Percentiles rank a stretch among this genome's conserved stretches.
Evolutionary conservation across 2,797 vertebrate species (phyloP).

Genomic region (Manis crassicaudata): DNA sequence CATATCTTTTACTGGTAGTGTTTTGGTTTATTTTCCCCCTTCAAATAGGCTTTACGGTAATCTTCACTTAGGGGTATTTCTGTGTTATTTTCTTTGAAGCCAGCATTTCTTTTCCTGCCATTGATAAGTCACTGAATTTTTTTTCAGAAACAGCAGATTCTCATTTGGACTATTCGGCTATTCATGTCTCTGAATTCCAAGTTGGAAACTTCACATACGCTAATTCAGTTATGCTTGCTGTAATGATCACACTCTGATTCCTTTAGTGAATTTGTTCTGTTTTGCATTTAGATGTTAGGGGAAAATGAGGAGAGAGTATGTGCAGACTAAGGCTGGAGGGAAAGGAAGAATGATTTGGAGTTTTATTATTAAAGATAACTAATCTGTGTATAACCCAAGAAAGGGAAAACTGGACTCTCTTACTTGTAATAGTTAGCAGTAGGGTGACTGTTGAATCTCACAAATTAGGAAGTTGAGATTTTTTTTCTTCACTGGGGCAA

Average conservation of each 20-base stretch:
- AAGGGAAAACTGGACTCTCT: neutral
- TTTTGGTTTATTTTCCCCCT: neutral
- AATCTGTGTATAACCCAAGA: neutral
- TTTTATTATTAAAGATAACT: neutral
- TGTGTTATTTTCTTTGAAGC: slow-evolving; percentile 35
- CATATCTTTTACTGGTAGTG: neutral
- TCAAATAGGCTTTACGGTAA: neutral
- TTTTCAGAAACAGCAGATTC: slow-evolving; percentile 28
- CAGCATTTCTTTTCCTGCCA: neutral
- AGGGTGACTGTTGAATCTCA: neutral
- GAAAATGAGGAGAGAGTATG: neutral
- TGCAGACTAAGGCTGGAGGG: slow-evolving; percentile 8
- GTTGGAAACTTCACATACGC: slow-evolving; percentile 30
- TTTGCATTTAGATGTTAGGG: slow-evolving; percentile 58
- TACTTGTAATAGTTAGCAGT: neutral
- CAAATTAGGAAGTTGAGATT: neutral
- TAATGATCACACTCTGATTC: slow-evolving; percentile 23
- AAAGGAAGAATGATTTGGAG: slow-evolving; percentile 17
- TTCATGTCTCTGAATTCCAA: slow-evolving; percentile 44
- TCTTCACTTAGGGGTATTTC: neutral
- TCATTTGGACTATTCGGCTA: neutral
- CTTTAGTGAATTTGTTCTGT: neutral
- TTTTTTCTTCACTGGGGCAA: neutral
- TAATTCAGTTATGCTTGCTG: neutral
- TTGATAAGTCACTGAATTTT: neutral